These are phyloP conservation scores for Sebastes itinus DNA, from an alignment of 2,797 vertebrate genomes.

Conservation along the genomic window DNA sequence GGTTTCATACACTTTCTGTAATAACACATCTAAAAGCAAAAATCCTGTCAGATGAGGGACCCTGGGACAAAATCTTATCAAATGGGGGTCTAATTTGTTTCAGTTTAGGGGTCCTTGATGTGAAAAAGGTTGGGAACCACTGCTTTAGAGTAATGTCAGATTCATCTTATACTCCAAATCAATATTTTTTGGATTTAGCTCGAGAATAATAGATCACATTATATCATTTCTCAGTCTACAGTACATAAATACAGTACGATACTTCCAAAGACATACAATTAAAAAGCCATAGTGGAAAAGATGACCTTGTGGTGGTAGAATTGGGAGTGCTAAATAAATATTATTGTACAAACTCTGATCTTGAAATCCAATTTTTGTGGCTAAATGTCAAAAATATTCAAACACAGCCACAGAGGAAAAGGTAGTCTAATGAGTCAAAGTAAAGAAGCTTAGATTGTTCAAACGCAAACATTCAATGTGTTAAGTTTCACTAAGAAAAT, in stretches of 20 bases:
- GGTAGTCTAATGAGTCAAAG: not conserved
- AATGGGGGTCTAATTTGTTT: too few relatives aligned
- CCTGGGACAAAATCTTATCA: too few relatives aligned
- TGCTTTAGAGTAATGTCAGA: too few relatives aligned
- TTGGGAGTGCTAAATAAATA: not conserved
- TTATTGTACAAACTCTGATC: not conserved
- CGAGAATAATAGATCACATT: not conserved
- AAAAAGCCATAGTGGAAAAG: not conserved
- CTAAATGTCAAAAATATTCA: not conserved
- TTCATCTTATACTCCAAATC: too few relatives aligned
- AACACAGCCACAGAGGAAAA: not conserved
- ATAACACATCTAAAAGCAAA: too few relatives aligned
- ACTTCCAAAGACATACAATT: not conserved
- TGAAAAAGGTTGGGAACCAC: too few relatives aligned
- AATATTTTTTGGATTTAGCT: not conserved
- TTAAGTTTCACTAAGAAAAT: not conserved
- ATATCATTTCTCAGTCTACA: not conserved
- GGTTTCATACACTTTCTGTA: too few relatives aligned
- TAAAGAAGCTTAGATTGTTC: not conserved
- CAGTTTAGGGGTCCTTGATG: too few relatives aligned
- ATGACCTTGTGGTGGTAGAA: not conserved
- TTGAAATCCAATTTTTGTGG: not conserved
- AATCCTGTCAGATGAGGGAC: too few relatives aligned
- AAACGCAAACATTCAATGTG: conserved; percentile 29
- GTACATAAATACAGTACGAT: not conserved